phyloP scores from a whole-genome alignment of 1,140 invertebrate species.

The Pristionchus pacificus region DNA sequence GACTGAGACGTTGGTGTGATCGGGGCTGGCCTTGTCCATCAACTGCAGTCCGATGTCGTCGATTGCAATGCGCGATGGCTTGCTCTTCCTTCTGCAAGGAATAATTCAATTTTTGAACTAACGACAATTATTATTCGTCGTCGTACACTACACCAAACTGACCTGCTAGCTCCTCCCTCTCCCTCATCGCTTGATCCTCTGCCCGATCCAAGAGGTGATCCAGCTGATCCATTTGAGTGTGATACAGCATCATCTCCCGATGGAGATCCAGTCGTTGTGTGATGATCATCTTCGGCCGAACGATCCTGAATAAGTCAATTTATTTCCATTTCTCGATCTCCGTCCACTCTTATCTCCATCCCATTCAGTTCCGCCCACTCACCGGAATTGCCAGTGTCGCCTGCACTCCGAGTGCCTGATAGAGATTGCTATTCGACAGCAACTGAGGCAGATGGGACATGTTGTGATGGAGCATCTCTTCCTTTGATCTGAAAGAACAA shows the following conservation, averaged over 20 bases:
- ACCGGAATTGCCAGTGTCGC: slow-evolving; percentile 8
- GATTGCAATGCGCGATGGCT: neutral
- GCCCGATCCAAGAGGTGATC: neutral
- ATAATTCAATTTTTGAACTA: too few species aligned
- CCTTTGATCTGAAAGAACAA: slow-evolving; percentile 1
- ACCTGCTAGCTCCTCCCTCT: too few species aligned
- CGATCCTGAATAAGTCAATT: neutral
- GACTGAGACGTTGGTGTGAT: too few species aligned
- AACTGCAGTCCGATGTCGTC: neutral
- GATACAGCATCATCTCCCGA: slow-evolving; percentile 27
- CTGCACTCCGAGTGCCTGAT: slow-evolving; percentile 8
- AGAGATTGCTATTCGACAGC: slow-evolving; percentile 15
- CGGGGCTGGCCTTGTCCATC: neutral
- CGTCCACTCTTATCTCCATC: slow-evolving; percentile 18
- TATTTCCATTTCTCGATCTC: too few species aligned
- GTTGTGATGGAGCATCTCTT: slow-evolving; percentile 21
- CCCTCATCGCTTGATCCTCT: neutral
- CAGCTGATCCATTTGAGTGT: slow-evolving; percentile 12
- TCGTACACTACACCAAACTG: too few species aligned
- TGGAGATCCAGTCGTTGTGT: neutral
- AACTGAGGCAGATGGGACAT: slow-evolving; percentile 20
- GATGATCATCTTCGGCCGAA: neutral
- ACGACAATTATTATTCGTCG: too few species aligned
- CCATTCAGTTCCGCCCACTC: slow-evolving; percentile 3
- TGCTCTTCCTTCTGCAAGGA: neutral